phyloP scores from a whole-genome alignment of 1,140 invertebrate species.

The Cylas formicarius region DNA sequence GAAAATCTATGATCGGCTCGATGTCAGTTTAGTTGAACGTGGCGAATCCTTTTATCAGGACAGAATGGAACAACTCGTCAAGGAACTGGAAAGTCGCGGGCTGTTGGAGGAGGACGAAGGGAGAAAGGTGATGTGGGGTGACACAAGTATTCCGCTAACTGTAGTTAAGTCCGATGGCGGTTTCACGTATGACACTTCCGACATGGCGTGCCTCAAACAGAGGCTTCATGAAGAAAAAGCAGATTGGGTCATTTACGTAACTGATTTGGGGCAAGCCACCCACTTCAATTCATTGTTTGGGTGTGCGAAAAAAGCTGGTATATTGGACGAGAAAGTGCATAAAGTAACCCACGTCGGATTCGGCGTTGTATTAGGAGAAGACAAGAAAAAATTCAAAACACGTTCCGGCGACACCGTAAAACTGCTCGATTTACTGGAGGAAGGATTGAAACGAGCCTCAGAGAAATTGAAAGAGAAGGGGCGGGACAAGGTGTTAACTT shows the following conservation, averaged over 20 bases:
- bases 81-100: slow-evolving; percentile 67
- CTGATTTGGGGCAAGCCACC: slow-evolving; percentile 85
- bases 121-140: slow-evolving; percentile 85
- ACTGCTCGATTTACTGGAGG: slow-evolving; percentile 85
- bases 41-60: slow-evolving; percentile 99
- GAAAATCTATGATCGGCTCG: slow-evolving; percentile 70
- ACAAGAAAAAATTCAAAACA: slow-evolving; percentile 99
- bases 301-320: slow-evolving; percentile 65
- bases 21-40: slow-evolving; percentile 69
- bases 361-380: slow-evolving; percentile 95
- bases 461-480: slow-evolving; percentile 89
- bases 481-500: slow-evolving; percentile 76
- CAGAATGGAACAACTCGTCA: slow-evolving; percentile 78
- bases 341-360: slow-evolving; percentile 89
- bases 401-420: slow-evolving; percentile 94
- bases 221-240: slow-evolving; percentile 81
- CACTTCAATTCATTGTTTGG: slow-evolving; percentile 76
- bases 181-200: slow-evolving; percentile 98
- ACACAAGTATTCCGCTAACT: slow-evolving; percentile 72
- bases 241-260: slow-evolving; percentile 92
- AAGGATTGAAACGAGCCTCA: slow-evolving; percentile 78
- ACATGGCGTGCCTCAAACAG: slow-evolving; percentile 87
- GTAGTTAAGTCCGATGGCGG: slow-evolving; percentile 97
- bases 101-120: slow-evolving; percentile 85
- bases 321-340: slow-evolving; percentile 51